These are phyloP conservation scores for Pogonus chalceus DNA, from an alignment of 1,140 invertebrate species.

Conservation along the genomic window DNA sequence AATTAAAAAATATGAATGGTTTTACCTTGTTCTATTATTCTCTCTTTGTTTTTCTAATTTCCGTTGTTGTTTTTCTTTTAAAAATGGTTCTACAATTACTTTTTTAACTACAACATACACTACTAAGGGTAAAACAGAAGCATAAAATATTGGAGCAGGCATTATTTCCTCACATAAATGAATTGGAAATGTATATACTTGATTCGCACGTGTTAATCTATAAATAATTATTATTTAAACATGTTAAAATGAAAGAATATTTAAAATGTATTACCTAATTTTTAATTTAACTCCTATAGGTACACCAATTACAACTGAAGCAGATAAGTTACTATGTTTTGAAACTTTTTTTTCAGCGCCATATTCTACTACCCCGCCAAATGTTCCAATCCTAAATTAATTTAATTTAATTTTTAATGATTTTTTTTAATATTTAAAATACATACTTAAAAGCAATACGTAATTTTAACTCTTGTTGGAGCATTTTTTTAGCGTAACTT, in stretches of 20 bases:
- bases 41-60: constrained; percentile 66
- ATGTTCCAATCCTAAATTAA: constrained; percentile 65
- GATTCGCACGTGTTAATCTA: constrained; percentile 75
- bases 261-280: constrained; percentile 55
- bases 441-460: constrained; percentile 65
- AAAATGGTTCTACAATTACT: constrained; percentile 77
- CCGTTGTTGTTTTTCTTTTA: constrained; percentile 61
- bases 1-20: background rate
- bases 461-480: constrained; percentile 65
- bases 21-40: constrained; percentile 54
- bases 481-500: constrained; percentile 66
- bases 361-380: constrained; percentile 79
- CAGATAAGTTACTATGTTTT: constrained; percentile 77
- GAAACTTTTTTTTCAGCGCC: constrained; percentile 89
- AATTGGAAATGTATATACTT: constrained; percentile 83
- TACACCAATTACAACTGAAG: constrained; percentile 70
- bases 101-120: constrained; percentile 74
- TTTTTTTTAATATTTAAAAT: constrained; percentile 10
- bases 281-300: constrained; percentile 81
- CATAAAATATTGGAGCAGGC: constrained; percentile 85
- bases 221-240: constrained; percentile 19
- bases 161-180: constrained; percentile 83
- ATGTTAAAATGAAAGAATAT: constrained; percentile 4
- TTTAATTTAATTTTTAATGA: constrained; percentile 15
- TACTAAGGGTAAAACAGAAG: constrained; percentile 75